Evolutionary conservation across 1,140 invertebrate genomes (phyloP), one percentile per base, ranked within the genome.

Genomic region (Drosophila miranda): DNA sequence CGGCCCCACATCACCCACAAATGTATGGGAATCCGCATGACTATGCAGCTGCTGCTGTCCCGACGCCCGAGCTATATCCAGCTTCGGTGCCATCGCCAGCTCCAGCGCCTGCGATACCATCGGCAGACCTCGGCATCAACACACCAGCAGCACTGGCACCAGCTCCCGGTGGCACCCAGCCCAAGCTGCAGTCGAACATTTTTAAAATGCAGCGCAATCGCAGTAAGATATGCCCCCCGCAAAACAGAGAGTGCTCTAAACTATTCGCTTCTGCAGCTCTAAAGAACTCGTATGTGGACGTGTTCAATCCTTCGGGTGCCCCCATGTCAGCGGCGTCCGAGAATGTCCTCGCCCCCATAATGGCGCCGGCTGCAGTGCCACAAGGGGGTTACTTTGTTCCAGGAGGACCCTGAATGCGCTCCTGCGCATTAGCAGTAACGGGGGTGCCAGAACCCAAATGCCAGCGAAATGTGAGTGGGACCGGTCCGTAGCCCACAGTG

Each of bases 241-340:
- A 26, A 26, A 26, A 26, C 5, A 44, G 2, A 26, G 34, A 50
- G 43, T 54, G 28, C 2, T 38, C 6, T 23, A 58, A 50, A 50
- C 60, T 14, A 30, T 44, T 46, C 38, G 26, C 23, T 3, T 46
- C 84, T 89, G 23, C 89, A 96, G 95, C 94, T 81, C 92, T 95
- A 71, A 94, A 95, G 90, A 94, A 94, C 86, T 95, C 95, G 52
- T 98, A 98, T 91, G 95, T 97, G 53, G 96, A 98, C 91, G 95
- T 97, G 30, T 95, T 97, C 91, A 96, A 96, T 92, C 94, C 95
- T 23, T 92, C 92, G 68, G 93, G 93, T 21, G 91, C 90, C 23
- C 86, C 90, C 43, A 84, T 90, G 61, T 68, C 81, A n/a, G 84
- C 91, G 59, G 83, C 92, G 4, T 71, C 92, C 11, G 90, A 92